Percentiles rank a stretch among this genome's conserved stretches.
These are phyloP conservation scores for Drosophila varians DNA, from an alignment of 1,140 invertebrate species.

Conservation along the genomic window DNA sequence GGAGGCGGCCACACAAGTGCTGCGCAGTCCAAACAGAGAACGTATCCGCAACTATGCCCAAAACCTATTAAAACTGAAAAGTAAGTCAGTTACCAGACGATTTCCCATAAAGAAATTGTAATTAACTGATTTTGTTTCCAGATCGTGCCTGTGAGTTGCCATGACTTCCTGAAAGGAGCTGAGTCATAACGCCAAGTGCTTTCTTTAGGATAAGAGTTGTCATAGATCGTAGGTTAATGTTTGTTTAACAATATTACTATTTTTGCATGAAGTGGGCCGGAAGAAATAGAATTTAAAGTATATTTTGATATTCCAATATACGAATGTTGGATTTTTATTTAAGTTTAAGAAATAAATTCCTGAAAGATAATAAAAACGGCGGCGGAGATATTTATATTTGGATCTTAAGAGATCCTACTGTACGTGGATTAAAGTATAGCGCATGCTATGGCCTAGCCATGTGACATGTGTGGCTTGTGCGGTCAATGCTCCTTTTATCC, in stretches of 20 bases:
- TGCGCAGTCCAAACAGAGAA: constrained; percentile 39
- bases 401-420: constrained; percentile 53
- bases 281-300: too few relatives aligned
- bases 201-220: not conserved
- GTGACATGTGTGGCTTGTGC: constrained; percentile 50
- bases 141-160: constrained; percentile 48
- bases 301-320: constrained; percentile 27
- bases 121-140: constrained; percentile 13
- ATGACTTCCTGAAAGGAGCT: constrained; percentile 10
- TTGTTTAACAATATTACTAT: not conserved
- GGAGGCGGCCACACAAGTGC: constrained; percentile 43
- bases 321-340: not conserved
- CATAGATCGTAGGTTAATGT: constrained; percentile 6
- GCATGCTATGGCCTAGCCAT: constrained; percentile 36
- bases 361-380: too few relatives aligned
- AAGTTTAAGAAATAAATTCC: not conserved
- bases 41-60: constrained; percentile 44
- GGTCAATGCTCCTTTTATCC: constrained; percentile 51
- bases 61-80: constrained; percentile 50
- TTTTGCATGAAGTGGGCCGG: too few relatives aligned
- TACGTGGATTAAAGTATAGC: constrained; percentile 16
- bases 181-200: not conserved
- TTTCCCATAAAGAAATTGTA: not conserved
- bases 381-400: too few relatives aligned
- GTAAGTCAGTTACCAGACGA: constrained; percentile 21